These are phyloP conservation scores for Polyommatus icarus DNA, from an alignment of 2,888 invertebrate genomes.

Conservation along the genomic window DNA sequence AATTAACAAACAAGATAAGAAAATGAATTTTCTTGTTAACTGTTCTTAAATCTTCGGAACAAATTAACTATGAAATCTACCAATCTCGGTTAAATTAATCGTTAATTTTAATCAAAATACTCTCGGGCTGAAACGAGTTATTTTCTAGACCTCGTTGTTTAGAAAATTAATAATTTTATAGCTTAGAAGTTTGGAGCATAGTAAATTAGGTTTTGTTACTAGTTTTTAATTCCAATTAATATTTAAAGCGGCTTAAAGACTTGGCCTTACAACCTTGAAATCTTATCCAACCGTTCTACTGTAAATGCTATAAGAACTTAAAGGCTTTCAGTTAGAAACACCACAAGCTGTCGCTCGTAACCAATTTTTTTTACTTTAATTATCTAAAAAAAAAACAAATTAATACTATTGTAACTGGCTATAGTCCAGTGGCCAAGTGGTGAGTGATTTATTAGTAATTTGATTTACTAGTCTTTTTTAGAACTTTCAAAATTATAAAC, in stretches of 20 bases:
- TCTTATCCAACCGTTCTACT: background rate
- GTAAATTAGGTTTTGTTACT: background rate
- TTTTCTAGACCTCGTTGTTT: background rate
- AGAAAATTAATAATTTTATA: conserved; percentile 10
- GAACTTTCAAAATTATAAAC: too few species aligned
- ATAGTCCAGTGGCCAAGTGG: too few species aligned
- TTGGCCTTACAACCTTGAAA: background rate
- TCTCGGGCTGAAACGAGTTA: background rate
- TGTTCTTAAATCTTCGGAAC: conserved; percentile 6
- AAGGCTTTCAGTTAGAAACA: background rate
- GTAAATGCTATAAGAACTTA: background rate
- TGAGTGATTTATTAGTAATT: too few species aligned
- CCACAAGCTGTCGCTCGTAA: too few species aligned
- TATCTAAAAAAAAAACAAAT: too few species aligned
- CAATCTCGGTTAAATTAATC: conserved; percentile 1
- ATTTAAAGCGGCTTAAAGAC: background rate
- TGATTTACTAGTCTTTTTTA: too few species aligned
- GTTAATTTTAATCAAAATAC: conserved; percentile 12
- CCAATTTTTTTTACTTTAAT: too few species aligned
- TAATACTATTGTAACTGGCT: too few species aligned
- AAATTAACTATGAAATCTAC: conserved; percentile 1
- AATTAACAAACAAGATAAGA: background rate
- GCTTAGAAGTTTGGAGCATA: background rate
- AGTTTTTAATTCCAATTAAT: background rate
- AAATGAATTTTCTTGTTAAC: background rate